These are phyloP conservation scores for Mesoligia furuncula DNA, from an alignment of 2,888 invertebrate species.

Conservation along the genomic window DNA sequence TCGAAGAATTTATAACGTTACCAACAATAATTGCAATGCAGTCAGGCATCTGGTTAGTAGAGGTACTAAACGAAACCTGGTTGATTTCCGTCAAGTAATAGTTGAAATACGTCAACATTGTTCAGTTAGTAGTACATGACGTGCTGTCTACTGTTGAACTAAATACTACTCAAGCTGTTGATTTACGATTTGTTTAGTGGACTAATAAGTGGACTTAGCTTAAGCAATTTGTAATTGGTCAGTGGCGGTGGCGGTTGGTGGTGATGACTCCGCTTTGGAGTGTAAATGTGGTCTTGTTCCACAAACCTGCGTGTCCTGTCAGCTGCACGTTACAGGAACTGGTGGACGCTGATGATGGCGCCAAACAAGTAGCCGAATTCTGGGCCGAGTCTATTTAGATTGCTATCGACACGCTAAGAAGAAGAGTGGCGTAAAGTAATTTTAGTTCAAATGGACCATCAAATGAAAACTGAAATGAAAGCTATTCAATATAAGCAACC, in stretches of 20 bases:
- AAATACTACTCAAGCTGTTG: conserved; percentile 65
- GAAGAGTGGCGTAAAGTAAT: no score
- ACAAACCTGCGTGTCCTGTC: no score
- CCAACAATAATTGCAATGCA: conserved; percentile 69
- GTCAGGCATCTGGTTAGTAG: conserved; percentile 72
- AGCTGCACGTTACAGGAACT: no score
- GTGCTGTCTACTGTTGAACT: conserved; percentile 64
- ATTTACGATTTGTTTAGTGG: conserved; percentile 66
- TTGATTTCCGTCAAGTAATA: conserved; percentile 68
- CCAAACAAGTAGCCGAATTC: no score
- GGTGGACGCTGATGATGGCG: no score
- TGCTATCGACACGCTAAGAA: no score
- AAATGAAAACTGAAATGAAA: not conserved
- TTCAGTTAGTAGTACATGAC: conserved; percentile 65
- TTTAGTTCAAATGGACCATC: conserved; percentile 7
- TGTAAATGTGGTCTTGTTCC: no score
- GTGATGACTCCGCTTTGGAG: no score
- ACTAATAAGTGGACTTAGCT: conserved; percentile 54
- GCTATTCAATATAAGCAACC: no score
- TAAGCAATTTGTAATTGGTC: conserved; percentile 50
- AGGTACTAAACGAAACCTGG: conserved; percentile 63
- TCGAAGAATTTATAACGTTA: conserved; percentile 47
- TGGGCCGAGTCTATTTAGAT: no score
- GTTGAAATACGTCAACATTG: conserved; percentile 60
- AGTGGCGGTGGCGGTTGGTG: no score